Conservation (phyloP, 2,113 vertebrate species). For the Oxygymnocypris stewartii region DNA sequence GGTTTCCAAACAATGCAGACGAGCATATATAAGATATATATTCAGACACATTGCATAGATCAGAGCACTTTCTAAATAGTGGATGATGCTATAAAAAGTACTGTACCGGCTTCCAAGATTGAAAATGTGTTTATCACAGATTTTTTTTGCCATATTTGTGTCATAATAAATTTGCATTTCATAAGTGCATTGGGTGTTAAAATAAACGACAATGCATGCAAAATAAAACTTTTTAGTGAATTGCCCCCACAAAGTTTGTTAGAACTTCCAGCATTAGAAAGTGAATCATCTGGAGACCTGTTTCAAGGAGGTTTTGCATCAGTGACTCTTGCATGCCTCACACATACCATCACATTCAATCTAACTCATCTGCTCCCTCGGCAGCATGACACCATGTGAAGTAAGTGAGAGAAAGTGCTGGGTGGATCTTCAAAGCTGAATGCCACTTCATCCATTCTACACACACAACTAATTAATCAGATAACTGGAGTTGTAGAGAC, state of each 20-base stretch:
- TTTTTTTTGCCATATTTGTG: not conserved
- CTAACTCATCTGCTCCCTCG: constrained; percentile 19
- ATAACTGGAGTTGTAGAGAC: constrained; percentile 47
- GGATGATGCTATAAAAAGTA: not conserved
- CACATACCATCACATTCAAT: constrained; percentile 20
- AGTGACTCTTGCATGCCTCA: not conserved
- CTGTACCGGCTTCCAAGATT: not conserved
- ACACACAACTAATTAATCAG: constrained; percentile 54
- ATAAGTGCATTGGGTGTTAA: not conserved
- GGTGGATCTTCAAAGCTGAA: constrained; percentile 18
- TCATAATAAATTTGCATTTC: not conserved
- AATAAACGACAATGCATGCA: not conserved
- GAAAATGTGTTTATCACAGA: not conserved
- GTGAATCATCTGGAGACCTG: constrained; percentile 4
- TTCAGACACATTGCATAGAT: not conserved
- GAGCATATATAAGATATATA: not conserved
- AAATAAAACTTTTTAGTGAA: not conserved
- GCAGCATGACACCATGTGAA: not conserved
- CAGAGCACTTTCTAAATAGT: not conserved
- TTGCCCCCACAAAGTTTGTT: not conserved
- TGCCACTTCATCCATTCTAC: constrained; percentile 38
- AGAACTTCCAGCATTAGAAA: not conserved
- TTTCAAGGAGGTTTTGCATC: constrained; percentile 12
- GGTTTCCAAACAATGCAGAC: not conserved
- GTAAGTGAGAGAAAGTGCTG: not conserved